These are phyloP conservation scores for Peribatodes rhomboidaria DNA, from an alignment of 2,888 invertebrate genomes.

Conservation along the genomic window DNA sequence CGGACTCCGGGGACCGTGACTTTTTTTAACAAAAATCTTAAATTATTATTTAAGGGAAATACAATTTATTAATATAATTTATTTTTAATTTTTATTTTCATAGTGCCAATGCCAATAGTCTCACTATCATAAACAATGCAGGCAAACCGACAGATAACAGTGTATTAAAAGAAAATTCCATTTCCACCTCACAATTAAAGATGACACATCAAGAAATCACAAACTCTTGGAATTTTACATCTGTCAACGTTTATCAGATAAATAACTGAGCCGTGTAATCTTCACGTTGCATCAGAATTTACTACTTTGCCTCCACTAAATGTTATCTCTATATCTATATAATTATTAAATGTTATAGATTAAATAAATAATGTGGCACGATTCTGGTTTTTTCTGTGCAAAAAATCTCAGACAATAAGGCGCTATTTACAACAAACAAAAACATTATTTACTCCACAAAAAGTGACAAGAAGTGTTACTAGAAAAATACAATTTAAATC, in stretches of 20 bases:
- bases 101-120: no score
- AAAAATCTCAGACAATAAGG: not conserved
- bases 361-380: not conserved
- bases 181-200: not conserved
- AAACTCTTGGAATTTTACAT: conserved; percentile 17
- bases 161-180: not conserved
- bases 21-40: no score
- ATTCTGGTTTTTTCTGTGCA: not conserved
- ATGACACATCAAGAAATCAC: conserved; percentile 5
- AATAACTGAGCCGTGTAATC: not conserved
- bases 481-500: no score
- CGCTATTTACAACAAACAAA: no score
- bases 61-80: no score
- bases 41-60: no score
- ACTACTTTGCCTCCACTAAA: not conserved
- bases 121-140: no score
- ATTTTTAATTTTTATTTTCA: no score
- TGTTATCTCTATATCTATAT: conserved; percentile 3
- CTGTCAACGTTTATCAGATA: not conserved
- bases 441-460: no score
- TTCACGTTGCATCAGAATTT: conserved; percentile 9
- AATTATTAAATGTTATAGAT: not conserved
- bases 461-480: no score
- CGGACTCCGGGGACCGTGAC: no score
- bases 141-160: not conserved